Percentiles rank a stretch among this genome's conserved stretches.
Conservation (phyloP, 2,113 vertebrate genomes). For the Cyprinodon variegatus region DNA sequence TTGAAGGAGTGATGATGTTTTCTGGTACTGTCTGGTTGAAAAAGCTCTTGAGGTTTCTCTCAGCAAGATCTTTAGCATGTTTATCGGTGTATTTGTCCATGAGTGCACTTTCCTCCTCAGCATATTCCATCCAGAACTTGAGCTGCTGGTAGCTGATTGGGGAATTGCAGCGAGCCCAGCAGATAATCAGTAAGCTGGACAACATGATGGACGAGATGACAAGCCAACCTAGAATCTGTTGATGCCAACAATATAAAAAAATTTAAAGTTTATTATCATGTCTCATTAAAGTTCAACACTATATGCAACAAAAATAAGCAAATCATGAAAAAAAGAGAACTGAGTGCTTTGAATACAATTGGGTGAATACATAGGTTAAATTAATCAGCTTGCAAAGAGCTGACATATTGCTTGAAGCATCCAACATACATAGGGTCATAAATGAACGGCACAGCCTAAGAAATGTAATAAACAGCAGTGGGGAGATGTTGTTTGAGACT, state of each 20-base stretch:
- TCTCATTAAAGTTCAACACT: background rate
- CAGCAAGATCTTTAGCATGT: slow-evolving; percentile 78
- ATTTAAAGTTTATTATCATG: background rate
- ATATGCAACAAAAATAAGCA: background rate
- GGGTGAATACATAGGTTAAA: background rate
- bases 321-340: background rate
- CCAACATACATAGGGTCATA: too few species aligned
- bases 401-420: background rate
- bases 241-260: slow-evolving; percentile 3
- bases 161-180: slow-evolving; percentile 70
- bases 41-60: slow-evolving; percentile 80
- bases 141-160: slow-evolving; percentile 81
- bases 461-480: too few species aligned
- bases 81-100: slow-evolving; percentile 64
- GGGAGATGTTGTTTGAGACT: too few species aligned
- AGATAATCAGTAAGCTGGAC: slow-evolving; percentile 55
- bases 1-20: slow-evolving; percentile 59
- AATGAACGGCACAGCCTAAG: too few species aligned
- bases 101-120: slow-evolving; percentile 69
- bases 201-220: slow-evolving; percentile 73
- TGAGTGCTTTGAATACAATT: background rate
- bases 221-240: slow-evolving; percentile 82
- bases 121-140: slow-evolving; percentile 81
- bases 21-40: slow-evolving; percentile 64
- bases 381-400: background rate